phyloP scores from a whole-genome alignment of 1,140 invertebrate genomes.

The Periplaneta americana region DNA sequence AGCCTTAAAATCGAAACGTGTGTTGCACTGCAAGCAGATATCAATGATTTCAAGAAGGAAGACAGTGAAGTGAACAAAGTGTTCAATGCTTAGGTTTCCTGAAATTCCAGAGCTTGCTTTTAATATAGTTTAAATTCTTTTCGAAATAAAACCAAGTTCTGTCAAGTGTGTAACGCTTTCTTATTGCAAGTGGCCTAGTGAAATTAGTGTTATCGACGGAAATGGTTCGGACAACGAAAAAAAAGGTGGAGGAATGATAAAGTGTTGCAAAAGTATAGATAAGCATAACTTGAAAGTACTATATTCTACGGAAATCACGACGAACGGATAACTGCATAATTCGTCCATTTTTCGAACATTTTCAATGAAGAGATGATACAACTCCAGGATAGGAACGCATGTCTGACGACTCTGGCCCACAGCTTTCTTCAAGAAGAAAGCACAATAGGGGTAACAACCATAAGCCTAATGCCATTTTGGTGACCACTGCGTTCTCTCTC shows the following conservation, averaged over 20 bases:
- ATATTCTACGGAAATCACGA: neutral
- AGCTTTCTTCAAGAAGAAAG: conserved; percentile 10
- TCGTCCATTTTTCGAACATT: neutral
- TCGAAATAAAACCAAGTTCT: neutral
- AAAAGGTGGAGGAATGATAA: neutral
- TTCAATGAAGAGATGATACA: neutral
- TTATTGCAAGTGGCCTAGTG: neutral
- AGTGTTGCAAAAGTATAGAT: no score
- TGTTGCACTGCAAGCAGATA: no score
- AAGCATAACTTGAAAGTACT: neutral
- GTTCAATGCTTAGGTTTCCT: neutral
- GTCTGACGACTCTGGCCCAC: neutral
- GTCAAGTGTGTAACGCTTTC: neutral
- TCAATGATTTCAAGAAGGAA: conserved; percentile 6
- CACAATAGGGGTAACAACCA: neutral
- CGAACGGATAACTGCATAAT: no score
- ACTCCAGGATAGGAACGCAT: neutral
- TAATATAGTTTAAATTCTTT: no score
- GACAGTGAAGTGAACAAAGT: neutral
- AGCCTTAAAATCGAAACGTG: neutral
- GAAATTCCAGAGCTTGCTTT: no score
- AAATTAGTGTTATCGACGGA: neutral
- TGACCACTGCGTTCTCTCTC: conserved; percentile 4
- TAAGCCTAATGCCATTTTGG: neutral
- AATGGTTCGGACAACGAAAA: neutral